Conservation (phyloP, 2,113 vertebrate species). For the Erythrocercus mccallii region DNA sequence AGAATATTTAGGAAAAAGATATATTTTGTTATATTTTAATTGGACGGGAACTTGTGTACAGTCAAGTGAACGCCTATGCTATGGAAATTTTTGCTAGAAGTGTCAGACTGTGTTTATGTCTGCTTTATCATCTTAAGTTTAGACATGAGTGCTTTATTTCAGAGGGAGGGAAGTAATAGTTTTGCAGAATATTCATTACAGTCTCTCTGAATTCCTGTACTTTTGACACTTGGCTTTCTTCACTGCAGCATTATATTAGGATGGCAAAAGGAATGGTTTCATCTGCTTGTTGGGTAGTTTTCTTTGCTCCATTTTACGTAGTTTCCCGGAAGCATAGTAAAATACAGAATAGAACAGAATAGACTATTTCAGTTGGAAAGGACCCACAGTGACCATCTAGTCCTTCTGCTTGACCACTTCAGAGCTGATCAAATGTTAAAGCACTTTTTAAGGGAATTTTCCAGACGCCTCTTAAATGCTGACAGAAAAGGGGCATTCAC, state of each 20-base stretch:
- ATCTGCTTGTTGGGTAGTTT: neutral
- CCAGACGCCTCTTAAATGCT: neutral
- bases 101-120: neutral
- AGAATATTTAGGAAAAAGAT: neutral
- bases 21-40: neutral
- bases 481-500: neutral
- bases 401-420: neutral
- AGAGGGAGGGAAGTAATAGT: neutral
- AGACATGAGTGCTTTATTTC: neutral
- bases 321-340: neutral
- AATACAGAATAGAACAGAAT: neutral
- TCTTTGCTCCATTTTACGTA: neutral
- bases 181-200: neutral
- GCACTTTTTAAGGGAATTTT: neutral
- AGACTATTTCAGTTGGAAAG: neutral
- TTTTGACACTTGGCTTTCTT: neutral
- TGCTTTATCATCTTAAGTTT: neutral
- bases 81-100: neutral
- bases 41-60: neutral
- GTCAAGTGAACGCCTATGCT: neutral
- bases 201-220: neutral
- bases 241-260: neutral
- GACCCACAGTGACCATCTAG: too few relatives aligned
- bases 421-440: neutral
- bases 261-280: neutral